phyloP scores from a whole-genome alignment of 1,140 invertebrate genomes.

The Ephestia elutella region DNA sequence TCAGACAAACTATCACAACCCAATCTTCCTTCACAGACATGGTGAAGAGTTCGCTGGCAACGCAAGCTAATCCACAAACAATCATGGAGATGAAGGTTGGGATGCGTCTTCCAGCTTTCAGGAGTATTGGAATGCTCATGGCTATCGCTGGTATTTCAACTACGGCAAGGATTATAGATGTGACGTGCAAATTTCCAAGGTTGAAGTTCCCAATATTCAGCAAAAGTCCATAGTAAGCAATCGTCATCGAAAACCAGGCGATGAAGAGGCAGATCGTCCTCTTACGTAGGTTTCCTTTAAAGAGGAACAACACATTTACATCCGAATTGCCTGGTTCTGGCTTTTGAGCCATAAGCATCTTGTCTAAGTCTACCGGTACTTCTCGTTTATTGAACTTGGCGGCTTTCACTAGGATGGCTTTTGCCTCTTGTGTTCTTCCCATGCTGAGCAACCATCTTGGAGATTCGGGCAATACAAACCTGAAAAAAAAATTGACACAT shows the following conservation, averaged over 20 bases:
- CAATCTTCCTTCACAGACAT: constrained; percentile 70
- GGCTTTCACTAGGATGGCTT: constrained; percentile 80
- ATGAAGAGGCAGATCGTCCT: constrained; percentile 79
- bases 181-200: constrained; percentile 81
- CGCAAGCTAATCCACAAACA: constrained; percentile 78
- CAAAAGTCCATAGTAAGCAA: constrained; percentile 83
- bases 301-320: constrained; percentile 77
- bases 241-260: constrained; percentile 83
- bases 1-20: constrained; percentile 77
- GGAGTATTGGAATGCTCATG: constrained; percentile 80
- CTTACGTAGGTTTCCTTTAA: constrained; percentile 77
- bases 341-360: constrained; percentile 72
- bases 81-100: constrained; percentile 79
- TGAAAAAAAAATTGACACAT: constrained; percentile 35
- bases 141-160: constrained; percentile 84
- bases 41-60: constrained; percentile 75
- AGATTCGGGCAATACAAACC: constrained; percentile 88
- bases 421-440: constrained; percentile 81
- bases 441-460: constrained; percentile 88
- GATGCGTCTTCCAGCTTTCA: constrained; percentile 80
- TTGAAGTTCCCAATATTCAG: constrained; percentile 82
- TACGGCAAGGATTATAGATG: constrained; percentile 79
- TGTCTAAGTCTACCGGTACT: constrained; percentile 78
- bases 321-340: constrained; percentile 55
- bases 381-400: constrained; percentile 78